These are phyloP conservation scores for Neoitamus cyanurus DNA, from an alignment of 2,888 invertebrate genomes.

Conservation along the genomic window DNA sequence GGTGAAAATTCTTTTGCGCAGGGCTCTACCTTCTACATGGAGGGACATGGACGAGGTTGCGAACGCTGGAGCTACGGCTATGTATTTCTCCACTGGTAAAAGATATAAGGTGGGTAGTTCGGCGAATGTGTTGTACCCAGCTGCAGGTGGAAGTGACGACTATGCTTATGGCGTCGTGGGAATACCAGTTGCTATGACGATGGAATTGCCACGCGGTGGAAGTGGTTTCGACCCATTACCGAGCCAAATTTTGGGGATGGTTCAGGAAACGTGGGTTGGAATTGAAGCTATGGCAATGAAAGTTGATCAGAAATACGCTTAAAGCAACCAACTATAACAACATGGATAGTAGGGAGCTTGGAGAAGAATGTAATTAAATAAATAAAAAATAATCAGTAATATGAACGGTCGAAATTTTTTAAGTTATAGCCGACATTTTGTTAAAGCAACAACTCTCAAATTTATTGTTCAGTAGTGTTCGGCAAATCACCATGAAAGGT, in stretches of 20 bases:
- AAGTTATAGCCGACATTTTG: too few species aligned
- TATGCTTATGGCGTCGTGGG: slow-evolving; percentile 71
- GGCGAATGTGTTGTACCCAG: slow-evolving; percentile 67
- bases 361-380: too few species aligned
- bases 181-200: slow-evolving; percentile 72
- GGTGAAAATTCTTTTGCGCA: slow-evolving; percentile 46
- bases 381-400: too few species aligned
- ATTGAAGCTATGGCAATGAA: slow-evolving; percentile 62
- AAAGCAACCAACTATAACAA: neutral
- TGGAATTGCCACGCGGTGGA: slow-evolving; percentile 72
- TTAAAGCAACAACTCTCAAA: too few species aligned
- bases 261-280: slow-evolving; percentile 71
- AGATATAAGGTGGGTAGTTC: slow-evolving; percentile 66
- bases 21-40: slow-evolving; percentile 66
- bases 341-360: too few species aligned
- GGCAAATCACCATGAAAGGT: too few species aligned
- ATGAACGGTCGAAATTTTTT: too few species aligned
- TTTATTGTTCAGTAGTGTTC: too few species aligned
- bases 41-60: slow-evolving; percentile 64
- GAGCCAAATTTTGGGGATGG: slow-evolving; percentile 69
- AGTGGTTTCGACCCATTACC: slow-evolving; percentile 72
- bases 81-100: slow-evolving; percentile 61
- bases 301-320: slow-evolving; percentile 58
- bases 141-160: slow-evolving; percentile 75
- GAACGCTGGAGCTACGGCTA: slow-evolving; percentile 62